These are phyloP conservation scores for Hippasteria phrygiana DNA, from an alignment of 53 echinoderm and acorn worm genomes.

Conservation along the genomic window DNA sequence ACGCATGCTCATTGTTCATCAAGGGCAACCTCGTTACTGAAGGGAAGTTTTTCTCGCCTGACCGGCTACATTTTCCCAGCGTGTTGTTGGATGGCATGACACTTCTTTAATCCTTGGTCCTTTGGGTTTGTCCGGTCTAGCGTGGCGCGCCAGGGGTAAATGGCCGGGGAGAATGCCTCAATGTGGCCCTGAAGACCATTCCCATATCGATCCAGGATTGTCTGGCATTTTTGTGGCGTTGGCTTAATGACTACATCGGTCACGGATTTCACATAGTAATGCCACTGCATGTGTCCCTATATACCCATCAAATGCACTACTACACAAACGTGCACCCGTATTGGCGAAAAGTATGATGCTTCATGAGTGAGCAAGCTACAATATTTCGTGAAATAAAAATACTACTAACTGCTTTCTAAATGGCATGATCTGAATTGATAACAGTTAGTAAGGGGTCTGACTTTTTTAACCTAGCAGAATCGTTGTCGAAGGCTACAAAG, in stretches of 20 bases:
- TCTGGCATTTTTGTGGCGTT: neutral
- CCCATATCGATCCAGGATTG: slow-evolving; percentile 31
- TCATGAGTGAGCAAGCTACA: no score
- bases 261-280: neutral
- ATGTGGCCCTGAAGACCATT: slow-evolving; percentile 21
- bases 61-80: neutral
- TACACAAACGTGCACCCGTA: no score
- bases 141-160: slow-evolving; percentile 20
- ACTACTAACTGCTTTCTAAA: no score
- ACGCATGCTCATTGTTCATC: neutral
- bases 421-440: no score
- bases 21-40: neutral
- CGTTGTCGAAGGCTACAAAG: no score
- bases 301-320: no score
- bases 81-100: neutral
- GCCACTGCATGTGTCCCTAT: no score
- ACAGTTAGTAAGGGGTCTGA: no score
- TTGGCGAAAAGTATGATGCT: no score
- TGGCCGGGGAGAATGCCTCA: neutral
- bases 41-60: no score
- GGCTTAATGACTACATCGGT: neutral
- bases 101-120: neutral
- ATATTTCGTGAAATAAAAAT: no score
- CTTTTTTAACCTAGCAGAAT: no score
- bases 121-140: slow-evolving; percentile 41